Evolutionary conservation across 2,888 invertebrate species (phyloP).

Genomic region (Rhabditoides inermis): DNA sequence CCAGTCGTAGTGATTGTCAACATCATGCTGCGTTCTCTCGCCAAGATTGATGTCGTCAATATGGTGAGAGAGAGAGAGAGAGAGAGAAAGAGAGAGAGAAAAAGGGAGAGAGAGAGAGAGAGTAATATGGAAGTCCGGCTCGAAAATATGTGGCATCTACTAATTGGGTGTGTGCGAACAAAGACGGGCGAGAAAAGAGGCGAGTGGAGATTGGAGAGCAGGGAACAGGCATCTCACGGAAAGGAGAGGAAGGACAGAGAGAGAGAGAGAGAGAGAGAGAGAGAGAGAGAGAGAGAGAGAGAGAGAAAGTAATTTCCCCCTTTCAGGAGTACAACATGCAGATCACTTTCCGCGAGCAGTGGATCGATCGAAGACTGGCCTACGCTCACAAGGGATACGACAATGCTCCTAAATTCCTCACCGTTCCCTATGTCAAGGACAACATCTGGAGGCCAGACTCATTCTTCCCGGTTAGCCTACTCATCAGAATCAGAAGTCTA

Average conservation of each 20-base stretch:
- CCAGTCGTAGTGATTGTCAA: constrained; percentile 93
- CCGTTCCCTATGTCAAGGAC: constrained; percentile 61
- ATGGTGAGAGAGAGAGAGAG: too few species aligned
- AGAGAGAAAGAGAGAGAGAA: too few species aligned
- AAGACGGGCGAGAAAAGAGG: too few species aligned
- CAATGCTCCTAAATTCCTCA: constrained; percentile 41
- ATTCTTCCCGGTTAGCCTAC: constrained; percentile 44
- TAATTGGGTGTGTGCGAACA: too few species aligned
- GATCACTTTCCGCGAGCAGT: constrained; percentile 91
- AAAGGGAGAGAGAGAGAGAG: too few species aligned
- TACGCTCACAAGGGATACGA: constrained; percentile 42
- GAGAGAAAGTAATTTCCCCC: neutral
- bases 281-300: too few species aligned
- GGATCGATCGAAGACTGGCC: constrained; percentile 75
- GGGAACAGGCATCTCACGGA: too few species aligned
- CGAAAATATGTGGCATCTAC: too few species aligned
- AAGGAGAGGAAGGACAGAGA: too few species aligned
- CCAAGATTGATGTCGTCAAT: constrained; percentile 96
- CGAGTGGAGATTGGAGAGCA: too few species aligned
- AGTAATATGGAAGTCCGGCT: too few species aligned
- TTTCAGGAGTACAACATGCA: constrained; percentile 85
- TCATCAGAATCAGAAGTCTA: neutral
- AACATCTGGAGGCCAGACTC: constrained; percentile 79
- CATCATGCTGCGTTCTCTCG: constrained; percentile 93
- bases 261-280: too few species aligned